Percentiles rank a stretch among this genome's conserved stretches.
Evolutionary conservation across 1,140 invertebrate genomes (phyloP).

Genomic region (Periplaneta americana): DNA sequence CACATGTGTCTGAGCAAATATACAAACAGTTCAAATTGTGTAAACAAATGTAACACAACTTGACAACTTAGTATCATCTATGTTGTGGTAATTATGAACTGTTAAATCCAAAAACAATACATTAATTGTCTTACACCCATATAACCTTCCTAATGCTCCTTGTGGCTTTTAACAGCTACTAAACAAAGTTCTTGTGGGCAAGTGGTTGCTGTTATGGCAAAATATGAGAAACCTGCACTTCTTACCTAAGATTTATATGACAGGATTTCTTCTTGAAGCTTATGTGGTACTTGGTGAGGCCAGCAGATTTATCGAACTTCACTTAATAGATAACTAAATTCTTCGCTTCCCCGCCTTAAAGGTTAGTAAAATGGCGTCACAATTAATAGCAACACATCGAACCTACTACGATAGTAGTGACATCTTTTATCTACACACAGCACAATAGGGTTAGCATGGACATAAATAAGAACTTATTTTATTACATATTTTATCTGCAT

Average conservation of each 20-base stretch:
- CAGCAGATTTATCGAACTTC: neutral
- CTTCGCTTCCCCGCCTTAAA: constrained; percentile 38
- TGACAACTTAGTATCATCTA: no score
- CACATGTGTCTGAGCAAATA: neutral
- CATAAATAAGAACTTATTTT: neutral
- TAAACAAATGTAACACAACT: no score
- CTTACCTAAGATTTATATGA: neutral
- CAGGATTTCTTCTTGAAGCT: neutral
- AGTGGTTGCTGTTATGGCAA: neutral
- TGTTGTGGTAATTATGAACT: no score
- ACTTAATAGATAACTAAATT: constrained; percentile 11
- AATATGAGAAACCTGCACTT: neutral
- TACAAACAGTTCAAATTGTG: neutral
- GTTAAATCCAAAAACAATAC: no score
- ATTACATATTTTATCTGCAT: neutral
- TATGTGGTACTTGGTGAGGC: neutral
- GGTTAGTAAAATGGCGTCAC: constrained; percentile 52
- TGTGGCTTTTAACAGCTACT: neutral
- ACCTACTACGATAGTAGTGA: constrained; percentile 6
- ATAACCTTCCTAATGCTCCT: neutral
- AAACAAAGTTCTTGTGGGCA: neutral
- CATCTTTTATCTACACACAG: constrained; percentile 12
- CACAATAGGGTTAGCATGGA: neutral
- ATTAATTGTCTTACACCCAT: no score
- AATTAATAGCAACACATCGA: constrained; percentile 10